Evolutionary conservation across 2,888 invertebrate species (phyloP).

Genomic region (Scrobipalpa costella): DNA sequence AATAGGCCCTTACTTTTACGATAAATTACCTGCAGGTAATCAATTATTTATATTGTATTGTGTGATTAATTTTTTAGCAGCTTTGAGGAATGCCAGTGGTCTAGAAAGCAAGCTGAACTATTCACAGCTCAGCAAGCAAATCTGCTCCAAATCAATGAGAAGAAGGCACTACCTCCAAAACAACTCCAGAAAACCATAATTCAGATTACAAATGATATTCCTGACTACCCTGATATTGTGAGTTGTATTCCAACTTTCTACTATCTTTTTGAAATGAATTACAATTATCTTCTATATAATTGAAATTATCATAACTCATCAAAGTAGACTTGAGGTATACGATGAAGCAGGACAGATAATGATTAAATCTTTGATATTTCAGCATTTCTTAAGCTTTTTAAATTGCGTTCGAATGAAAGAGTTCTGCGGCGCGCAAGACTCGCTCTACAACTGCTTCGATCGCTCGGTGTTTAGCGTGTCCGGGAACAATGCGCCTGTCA

Average conservation of each 20-base stretch:
- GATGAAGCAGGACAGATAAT: neutral
- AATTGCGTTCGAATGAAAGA: constrained; percentile 94
- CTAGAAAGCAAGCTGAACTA: constrained; percentile 92
- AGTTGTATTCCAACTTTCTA: constrained; percentile 50
- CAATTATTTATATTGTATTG: no score
- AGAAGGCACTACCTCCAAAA: constrained; percentile 87
- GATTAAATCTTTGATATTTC: constrained; percentile 49
- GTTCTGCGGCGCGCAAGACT: constrained; percentile 91
- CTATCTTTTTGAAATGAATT: no score
- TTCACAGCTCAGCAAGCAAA: constrained; percentile 94
- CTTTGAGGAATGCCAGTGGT: constrained; percentile 86
- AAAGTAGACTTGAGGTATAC: no score
- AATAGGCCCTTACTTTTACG: no score
- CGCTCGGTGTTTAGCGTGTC: constrained; percentile 73
- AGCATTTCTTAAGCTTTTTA: constrained; percentile 95
- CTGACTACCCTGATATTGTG: constrained; percentile 91
- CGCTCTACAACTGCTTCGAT: constrained; percentile 91
- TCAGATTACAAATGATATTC: constrained; percentile 87
- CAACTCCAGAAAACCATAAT: constrained; percentile 88
- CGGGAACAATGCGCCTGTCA: constrained; percentile 68
- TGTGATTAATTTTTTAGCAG: no score
- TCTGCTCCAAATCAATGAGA: constrained; percentile 90
- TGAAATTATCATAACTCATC: no score
- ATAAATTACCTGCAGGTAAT: no score
- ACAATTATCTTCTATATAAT: no score